These are phyloP conservation scores for Tetragonula carbonaria DNA, from an alignment of 2,888 invertebrate genomes.

Conservation along the genomic window DNA sequence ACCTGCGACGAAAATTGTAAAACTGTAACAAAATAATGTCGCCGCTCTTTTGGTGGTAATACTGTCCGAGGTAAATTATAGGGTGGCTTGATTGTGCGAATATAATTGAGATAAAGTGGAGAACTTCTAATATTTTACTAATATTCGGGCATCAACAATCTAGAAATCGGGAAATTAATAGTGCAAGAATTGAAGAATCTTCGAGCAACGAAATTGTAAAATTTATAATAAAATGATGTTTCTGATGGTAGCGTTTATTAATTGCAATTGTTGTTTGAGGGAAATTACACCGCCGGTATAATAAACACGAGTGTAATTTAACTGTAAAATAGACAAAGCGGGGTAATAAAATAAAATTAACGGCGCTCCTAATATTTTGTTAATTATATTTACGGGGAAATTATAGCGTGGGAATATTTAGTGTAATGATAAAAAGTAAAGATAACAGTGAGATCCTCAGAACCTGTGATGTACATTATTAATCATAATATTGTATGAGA, in stretches of 20 bases:
- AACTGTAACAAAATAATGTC: neutral
- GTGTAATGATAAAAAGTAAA: too few species aligned
- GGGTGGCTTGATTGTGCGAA: too few species aligned
- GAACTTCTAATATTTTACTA: too few species aligned
- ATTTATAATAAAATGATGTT: neutral
- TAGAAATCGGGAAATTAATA: too few species aligned
- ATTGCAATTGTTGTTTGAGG: neutral
- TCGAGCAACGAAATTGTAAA: neutral
- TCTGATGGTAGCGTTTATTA: neutral
- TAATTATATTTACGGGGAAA: neutral
- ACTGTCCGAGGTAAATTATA: neutral
- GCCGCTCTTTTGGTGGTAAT: fast-evolving
- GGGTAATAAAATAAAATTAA: neutral
- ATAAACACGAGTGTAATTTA: neutral
- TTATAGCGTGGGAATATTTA: neutral
- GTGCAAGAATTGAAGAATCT: too few species aligned
- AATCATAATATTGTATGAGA: too few species aligned
- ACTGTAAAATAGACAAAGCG: neutral
- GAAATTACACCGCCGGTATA: neutral
- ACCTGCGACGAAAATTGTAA: neutral
- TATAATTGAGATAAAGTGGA: too few species aligned
- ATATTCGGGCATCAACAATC: too few species aligned
- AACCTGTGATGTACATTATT: too few species aligned
- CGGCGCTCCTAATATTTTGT: neutral
- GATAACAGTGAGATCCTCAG: too few species aligned